Percentiles rank a stretch among this genome's conserved stretches.
These are phyloP conservation scores for Teinopalpus imperialis DNA, from an alignment of 2,888 invertebrate species.

Conservation along the genomic window DNA sequence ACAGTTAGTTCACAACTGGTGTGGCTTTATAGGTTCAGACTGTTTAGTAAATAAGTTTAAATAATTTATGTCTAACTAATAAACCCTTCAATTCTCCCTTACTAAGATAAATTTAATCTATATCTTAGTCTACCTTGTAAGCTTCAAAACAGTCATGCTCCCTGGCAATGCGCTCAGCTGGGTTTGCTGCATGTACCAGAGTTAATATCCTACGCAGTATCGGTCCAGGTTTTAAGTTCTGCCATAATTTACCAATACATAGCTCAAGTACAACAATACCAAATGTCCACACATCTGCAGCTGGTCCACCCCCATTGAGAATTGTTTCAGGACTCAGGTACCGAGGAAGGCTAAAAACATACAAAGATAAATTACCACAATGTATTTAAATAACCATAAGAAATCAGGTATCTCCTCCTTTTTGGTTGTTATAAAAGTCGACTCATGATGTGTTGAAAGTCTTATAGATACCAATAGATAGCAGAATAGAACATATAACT, in stretches of 20 bases:
- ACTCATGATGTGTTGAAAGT: no score
- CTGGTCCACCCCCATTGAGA: conserved; percentile 85
- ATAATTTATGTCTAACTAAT: no score
- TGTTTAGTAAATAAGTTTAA: no score
- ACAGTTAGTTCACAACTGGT: no score
- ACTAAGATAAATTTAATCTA: no score
- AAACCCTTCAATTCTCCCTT: no score
- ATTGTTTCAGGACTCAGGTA: conserved; percentile 93
- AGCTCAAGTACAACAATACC: conserved; percentile 95
- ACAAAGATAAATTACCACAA: not conserved
- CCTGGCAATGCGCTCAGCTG: conserved; percentile 86
- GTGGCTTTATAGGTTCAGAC: no score
- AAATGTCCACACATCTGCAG: conserved; percentile 96
- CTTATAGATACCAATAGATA: no score
- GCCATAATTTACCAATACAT: conserved; percentile 87
- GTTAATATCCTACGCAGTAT: conserved; percentile 89
- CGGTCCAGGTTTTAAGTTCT: conserved; percentile 87
- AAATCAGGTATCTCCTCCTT: no score
- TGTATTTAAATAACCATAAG: no score
- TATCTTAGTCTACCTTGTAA: conserved; percentile 86
- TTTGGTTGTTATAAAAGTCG: no score
- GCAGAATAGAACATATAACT: no score
- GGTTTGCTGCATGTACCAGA: conserved; percentile 80
- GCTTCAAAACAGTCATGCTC: conserved; percentile 87
- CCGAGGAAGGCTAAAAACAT: conserved; percentile 84